Base-by-base conservation (phyloP, 2,888 invertebrate genomes). In the Serripes groenlandicus region DNA sequence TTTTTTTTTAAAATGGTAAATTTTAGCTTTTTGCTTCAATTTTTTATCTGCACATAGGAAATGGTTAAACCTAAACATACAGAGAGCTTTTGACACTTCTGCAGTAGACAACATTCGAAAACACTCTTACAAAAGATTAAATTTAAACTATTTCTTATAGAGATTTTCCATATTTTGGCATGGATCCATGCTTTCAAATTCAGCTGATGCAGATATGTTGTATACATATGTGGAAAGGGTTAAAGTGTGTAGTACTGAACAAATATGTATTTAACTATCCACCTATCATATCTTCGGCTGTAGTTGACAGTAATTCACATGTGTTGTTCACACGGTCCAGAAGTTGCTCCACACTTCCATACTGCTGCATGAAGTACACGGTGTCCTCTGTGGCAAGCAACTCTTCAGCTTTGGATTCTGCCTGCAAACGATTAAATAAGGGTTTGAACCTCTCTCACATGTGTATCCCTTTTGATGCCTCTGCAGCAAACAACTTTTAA, bases 261-360 rank as follows among this genome's bases (percentile, higher is more conserved):
- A 3, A 49, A 49, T 21, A 42, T 42, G 9, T 15, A 54, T 26
- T 30, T 28, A 1, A 28, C 18, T 28, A 62, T 54, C 18, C 32
- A 90, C 91, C 89, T 42, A 87, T 88, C 56, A 89, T 75, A 66
- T 90, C 86, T 70, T 91, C 91, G n/a, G 89, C 88, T 11, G 89
- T 85, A 26, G 89, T 87, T 0, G 87, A 83, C 21, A 92, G 75
- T 0, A 89, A 75, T 30, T 89, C 85, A 69, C 89, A 86, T 32
- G 81, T 86, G 70, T 91, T 89, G 54, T 83, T 83, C 23, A 84
- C 84, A 32, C 79, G 75, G 66, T 91, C 91, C 49, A 92, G 75
- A 3, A 77, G 58, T 79, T 90, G 90, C 82, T 90, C 88, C 18
- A 90, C 84, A 49, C 83, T 77, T 35, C 88, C 75, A 78, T 90